These are phyloP conservation scores for Orycteropus afer DNA, from an alignment of 2,113 vertebrate species.

Conservation along the genomic window DNA sequence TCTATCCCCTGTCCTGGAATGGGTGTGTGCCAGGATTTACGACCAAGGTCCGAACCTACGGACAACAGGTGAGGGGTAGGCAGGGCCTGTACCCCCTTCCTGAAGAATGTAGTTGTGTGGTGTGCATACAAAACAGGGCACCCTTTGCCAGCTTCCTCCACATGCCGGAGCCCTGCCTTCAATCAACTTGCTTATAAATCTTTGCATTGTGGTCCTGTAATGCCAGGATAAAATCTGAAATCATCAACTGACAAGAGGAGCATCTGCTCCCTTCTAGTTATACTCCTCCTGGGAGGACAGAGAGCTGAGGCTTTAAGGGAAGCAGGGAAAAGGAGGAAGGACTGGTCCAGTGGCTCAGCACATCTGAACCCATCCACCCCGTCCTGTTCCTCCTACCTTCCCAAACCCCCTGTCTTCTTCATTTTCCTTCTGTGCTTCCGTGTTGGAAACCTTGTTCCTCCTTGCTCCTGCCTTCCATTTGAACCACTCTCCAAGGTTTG, in stretches of 20 bases:
- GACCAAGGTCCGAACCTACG: not conserved
- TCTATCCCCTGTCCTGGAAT: no score
- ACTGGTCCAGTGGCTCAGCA: not conserved
- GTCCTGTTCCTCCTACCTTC: not conserved
- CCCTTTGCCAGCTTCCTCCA: not conserved
- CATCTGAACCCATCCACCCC: not conserved
- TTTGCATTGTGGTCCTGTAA: not conserved
- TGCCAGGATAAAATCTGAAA: not conserved
- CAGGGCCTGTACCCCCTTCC: no score
- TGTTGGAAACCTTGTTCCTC: not conserved
- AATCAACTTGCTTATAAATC: fast-evolving
- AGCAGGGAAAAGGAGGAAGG: not conserved
- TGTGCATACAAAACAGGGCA: fast-evolving
- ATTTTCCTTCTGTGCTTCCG: fast-evolving
- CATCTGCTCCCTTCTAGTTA: not conserved
- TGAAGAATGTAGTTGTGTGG: no score
- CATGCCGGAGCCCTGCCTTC: fast-evolving
- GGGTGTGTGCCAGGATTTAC: not conserved
- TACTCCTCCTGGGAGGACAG: not conserved
- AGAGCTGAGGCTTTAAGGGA: not conserved
- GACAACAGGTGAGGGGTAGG: not conserved
- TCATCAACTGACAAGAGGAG: not conserved
- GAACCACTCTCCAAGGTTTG: not conserved
- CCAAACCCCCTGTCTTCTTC: not conserved
- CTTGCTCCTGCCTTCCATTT: fast-evolving